phyloP scores from a whole-genome alignment of 2,113 vertebrate genomes.

The Raja brachyura region DNA sequence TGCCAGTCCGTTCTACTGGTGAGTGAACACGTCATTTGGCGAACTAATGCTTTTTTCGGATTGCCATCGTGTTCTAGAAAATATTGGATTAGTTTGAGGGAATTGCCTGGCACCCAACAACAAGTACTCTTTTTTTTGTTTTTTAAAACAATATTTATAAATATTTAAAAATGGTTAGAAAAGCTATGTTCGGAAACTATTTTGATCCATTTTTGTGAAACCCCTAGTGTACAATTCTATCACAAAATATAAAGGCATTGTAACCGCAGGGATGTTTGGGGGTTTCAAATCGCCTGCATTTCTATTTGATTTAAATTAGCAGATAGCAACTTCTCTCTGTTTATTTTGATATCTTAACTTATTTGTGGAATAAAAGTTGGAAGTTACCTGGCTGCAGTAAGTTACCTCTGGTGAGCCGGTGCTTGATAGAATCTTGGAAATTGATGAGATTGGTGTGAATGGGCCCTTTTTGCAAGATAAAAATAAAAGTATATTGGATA shows the following conservation, averaged over 20 bases:
- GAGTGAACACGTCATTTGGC: constrained; percentile 8
- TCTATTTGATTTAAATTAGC: background rate
- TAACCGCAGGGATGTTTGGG: background rate
- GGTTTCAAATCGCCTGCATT: background rate
- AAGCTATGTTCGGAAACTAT: background rate
- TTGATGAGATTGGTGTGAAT: background rate
- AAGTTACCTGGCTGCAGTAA: no score
- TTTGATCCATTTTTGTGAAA: background rate
- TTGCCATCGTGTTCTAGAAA: background rate
- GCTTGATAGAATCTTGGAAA: no score
- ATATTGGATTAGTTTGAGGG: background rate
- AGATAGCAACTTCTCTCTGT: background rate
- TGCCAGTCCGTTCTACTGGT: constrained; percentile 98
- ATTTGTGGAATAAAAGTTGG: background rate
- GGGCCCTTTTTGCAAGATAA: background rate
- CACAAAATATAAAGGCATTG: background rate
- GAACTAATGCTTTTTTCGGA: background rate
- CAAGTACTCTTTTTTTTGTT: no score
- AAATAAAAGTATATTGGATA: background rate
- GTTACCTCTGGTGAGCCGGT: no score
- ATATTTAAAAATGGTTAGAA: no score
- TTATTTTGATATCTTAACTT: background rate
- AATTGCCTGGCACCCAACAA: background rate
- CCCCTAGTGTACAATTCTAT: background rate
- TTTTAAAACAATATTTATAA: background rate